Evolutionary conservation across 2,888 invertebrate species (phyloP).

Genomic region (Stramonita haemastoma): DNA sequence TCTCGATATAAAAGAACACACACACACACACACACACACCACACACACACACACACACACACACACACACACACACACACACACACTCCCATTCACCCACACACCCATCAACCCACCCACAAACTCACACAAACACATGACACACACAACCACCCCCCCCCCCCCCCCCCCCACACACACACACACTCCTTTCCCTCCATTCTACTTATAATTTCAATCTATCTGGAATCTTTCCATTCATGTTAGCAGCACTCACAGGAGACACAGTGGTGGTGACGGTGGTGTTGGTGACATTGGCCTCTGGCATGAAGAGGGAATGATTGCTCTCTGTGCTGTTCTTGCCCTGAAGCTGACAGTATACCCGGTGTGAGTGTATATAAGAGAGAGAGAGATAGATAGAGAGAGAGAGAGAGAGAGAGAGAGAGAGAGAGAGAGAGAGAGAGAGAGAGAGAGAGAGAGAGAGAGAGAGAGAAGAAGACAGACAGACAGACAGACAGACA

Average conservation of each 20-base stretch:
- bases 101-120: neutral
- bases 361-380: neutral
- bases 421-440: constrained; percentile 12
- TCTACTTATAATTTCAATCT: too few relatives aligned
- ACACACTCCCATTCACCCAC: neutral
- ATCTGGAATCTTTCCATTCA: too few relatives aligned
- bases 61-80: too few relatives aligned
- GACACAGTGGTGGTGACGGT: neutral
- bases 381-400: neutral
- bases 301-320: neutral
- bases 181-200: neutral
- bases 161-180: neutral
- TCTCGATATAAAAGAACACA: too few relatives aligned
- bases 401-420: neutral
- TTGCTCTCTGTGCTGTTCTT: neutral
- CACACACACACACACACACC: too few relatives aligned
- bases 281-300: neutral
- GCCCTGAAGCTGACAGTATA: neutral
- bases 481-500: neutral
- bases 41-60: too few relatives aligned
- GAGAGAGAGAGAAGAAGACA: too few relatives aligned
- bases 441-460: neutral
- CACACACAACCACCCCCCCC: too few relatives aligned
- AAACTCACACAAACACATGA: too few relatives aligned
- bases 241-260: neutral